These are phyloP conservation scores for Encarsia formosa DNA, from an alignment of 2,888 invertebrate genomes.

Conservation along the genomic window DNA sequence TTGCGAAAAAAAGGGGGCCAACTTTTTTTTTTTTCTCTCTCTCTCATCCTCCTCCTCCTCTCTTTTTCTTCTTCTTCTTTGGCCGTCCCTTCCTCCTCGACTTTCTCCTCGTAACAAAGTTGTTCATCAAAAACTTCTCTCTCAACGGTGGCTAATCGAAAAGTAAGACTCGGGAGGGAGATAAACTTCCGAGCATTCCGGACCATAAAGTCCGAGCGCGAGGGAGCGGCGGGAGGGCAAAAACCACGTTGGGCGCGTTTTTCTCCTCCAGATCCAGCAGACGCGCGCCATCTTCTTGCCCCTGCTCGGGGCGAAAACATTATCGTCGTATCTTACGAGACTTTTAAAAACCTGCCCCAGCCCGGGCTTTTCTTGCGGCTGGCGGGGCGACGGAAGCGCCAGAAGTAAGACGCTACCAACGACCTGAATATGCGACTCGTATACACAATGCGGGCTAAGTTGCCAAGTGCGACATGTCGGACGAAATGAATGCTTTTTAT, in stretches of 20 bases:
- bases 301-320: conserved; percentile 10
- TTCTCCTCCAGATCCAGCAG: not conserved
- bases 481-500: no score
- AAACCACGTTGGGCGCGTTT: conserved; percentile 2
- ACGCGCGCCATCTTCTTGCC: not conserved
- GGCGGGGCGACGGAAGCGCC: no score
- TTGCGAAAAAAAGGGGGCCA: no score
- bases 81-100: not conserved
- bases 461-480: no score
- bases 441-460: no score
- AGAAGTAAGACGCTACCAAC: no score
- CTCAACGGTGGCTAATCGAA: conserved; percentile 25
- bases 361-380: no score
- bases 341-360: no score
- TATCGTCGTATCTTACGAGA: no score
- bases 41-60: no score
- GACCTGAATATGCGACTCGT: no score
- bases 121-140: conserved; percentile 28
- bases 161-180: conserved; percentile 23
- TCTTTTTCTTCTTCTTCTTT: not conserved
- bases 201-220: conserved; percentile 21
- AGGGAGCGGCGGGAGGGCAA: conserved; percentile 1
- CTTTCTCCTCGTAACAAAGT: conserved; percentile 26
- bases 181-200: conserved; percentile 19
- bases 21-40: no score